Evolutionary conservation across 2,113 vertebrate genomes (phyloP), one percentile per base, ranked within the genome.

Genomic region (Pluvialis apricaria): DNA sequence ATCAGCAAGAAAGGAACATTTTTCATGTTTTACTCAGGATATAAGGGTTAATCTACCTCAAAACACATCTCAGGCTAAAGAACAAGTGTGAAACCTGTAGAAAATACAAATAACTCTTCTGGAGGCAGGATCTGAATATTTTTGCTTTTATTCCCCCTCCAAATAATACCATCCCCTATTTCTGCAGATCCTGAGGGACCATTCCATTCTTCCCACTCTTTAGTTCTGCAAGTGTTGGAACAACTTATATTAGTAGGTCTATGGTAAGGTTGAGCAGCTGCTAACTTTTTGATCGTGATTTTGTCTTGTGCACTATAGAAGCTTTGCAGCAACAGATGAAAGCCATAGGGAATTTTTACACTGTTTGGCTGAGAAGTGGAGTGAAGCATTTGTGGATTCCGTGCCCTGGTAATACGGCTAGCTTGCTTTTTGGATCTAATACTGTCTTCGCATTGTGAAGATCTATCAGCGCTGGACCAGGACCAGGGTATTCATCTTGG

Each of bases 1-100:
- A 89, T 93, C 32, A 71, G 47, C 42, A 94, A 52, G 58, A 86
- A 94, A 95, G 38, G 75, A 91, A 81, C 28, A 61, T 71, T 85
- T 34, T 85, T 91, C 28, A 51, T 58, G 18, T 92, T 96, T 91
- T 88, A 88, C 51, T 96, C 61, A 84, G 95, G 94, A 78, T 77
- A 65, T 55, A 77, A 40, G 44, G 81, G 8, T 47, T 62, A 52
- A 38, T 25, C 20, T 52, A 76, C 26, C 36, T 90, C 22, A 82
- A 73, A 91, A 31, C 22, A 78, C 13, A 76, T 18, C 22, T 92
- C 28, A 84, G n/a, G 47, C 32, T 54, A 62, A 71, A 86, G 15
- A 49, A 68, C 32, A 86, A 82, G 28, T 18, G 18, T 92, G 83
- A 93, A 95, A 76, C 3, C 21, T 77, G 26, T 68, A 82, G 45